These are phyloP conservation scores for Suillia variegata DNA, from an alignment of 2,888 invertebrate genomes.

Conservation along the genomic window DNA sequence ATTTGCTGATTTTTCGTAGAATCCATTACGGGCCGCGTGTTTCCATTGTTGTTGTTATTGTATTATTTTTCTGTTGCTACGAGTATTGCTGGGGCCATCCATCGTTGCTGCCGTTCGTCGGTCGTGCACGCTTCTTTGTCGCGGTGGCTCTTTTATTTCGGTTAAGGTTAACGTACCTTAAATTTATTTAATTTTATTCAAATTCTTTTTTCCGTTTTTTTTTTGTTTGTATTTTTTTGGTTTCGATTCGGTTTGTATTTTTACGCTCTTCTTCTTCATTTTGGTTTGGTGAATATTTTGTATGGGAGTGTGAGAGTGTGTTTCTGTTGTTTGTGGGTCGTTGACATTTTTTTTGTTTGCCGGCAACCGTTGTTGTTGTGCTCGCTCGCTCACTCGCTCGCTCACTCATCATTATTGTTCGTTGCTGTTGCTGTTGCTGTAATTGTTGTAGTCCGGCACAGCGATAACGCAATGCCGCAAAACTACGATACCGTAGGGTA, in stretches of 20 bases:
- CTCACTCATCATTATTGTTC: too few species aligned
- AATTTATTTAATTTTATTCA: conserved; percentile 44
- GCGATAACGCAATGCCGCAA: conserved; percentile 32
- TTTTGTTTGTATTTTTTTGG: conserved; percentile 15
- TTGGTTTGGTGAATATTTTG: conserved; percentile 8
- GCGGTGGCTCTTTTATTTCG: conserved; percentile 16
- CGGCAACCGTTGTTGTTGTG: conserved; percentile 31
- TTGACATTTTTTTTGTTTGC: conserved; percentile 44
- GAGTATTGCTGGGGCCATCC: neutral
- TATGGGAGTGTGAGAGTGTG: too few species aligned
- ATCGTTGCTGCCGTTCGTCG: neutral
- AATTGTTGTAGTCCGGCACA: conserved; percentile 29
- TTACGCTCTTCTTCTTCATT: too few species aligned
- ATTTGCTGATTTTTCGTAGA: too few species aligned
- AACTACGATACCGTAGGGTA: too few species aligned
- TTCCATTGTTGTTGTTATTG: neutral
- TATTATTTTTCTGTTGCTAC: neutral
- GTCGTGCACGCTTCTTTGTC: neutral
- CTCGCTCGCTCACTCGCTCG: conserved; percentile 7
- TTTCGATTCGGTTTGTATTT: too few species aligned
- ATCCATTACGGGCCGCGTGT: too few species aligned
- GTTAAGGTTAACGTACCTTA: conserved; percentile 43
- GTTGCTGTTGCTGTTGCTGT: conserved; percentile 17
- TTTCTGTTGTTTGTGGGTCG: conserved; percentile 37
- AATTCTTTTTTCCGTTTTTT: conserved; percentile 37